phyloP scores from a whole-genome alignment of 1,140 invertebrate species.

The Drosophila lini region DNA sequence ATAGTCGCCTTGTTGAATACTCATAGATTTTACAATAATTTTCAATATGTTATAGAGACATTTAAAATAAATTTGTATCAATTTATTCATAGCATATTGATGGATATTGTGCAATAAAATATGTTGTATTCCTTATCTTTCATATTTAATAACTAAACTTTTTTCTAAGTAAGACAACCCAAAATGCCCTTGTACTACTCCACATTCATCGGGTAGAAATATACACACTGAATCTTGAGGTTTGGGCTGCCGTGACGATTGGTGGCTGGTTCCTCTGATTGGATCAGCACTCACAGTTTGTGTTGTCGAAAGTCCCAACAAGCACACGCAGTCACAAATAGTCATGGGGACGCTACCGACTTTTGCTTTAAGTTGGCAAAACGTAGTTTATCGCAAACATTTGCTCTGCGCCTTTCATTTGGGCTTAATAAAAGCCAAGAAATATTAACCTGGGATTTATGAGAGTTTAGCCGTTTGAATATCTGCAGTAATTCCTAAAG shows the following conservation, averaged over 20 bases:
- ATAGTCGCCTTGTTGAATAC: neutral
- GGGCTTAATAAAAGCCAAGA: constrained; percentile 20
- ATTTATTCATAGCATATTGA: no score
- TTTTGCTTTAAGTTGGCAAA: constrained; percentile 20
- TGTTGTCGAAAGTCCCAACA: constrained; percentile 33
- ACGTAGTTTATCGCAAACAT: constrained; percentile 21
- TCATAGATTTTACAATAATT: neutral
- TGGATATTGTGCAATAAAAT: neutral
- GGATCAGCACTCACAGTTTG: constrained; percentile 44
- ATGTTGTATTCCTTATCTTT: no score
- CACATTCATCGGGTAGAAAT: neutral
- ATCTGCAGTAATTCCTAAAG: neutral
- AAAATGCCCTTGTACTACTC: neutral
- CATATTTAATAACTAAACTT: neutral
- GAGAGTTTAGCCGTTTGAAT: constrained; percentile 5
- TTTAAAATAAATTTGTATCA: neutral
- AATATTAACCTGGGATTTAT: constrained; percentile 18
- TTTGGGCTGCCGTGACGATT: constrained; percentile 24
- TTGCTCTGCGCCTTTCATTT: constrained; percentile 11
- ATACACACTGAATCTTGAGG: constrained; percentile 28
- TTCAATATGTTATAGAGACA: neutral
- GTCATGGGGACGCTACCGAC: constrained; percentile 6
- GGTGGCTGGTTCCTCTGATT: constrained; percentile 30
- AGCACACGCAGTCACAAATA: constrained; percentile 20
- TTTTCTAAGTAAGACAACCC: no score